Percentiles rank a stretch among this genome's conserved stretches.
Evolutionary conservation across 64 coral and sea anemone genomes (phyloP).

Genomic region (Pachyseris speciosa): DNA sequence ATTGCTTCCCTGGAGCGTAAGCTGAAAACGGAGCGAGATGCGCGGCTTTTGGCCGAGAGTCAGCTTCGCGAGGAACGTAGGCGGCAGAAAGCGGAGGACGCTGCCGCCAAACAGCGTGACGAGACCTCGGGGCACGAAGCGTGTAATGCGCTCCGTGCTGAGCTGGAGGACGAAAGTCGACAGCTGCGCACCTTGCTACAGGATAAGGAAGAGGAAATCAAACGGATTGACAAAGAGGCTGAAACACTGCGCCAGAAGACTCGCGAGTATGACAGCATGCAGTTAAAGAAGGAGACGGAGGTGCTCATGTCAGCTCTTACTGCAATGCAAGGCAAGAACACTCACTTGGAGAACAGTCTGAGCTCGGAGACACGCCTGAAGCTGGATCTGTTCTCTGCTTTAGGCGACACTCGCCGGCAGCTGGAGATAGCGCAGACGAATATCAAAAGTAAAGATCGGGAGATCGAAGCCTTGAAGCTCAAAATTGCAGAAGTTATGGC

Average conservation of each 20-base stretch:
- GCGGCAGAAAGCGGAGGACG: slow-evolving; percentile 86
- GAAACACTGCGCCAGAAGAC: slow-evolving; percentile 87
- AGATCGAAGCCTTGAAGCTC: slow-evolving; percentile 80
- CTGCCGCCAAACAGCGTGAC: slow-evolving; percentile 74
- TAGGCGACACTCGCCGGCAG: slow-evolving; percentile 92
- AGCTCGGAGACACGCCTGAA: slow-evolving; percentile 95
- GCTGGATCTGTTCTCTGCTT: slow-evolving; percentile 93
- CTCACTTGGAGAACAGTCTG: slow-evolving; percentile 91
- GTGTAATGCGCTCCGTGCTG: slow-evolving; percentile 78
- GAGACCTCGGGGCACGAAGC: slow-evolving; percentile 85
- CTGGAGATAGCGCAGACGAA: slow-evolving; percentile 90
- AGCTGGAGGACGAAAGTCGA: slow-evolving; percentile 91
- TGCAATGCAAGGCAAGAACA: slow-evolving; percentile 98
- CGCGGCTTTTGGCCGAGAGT: slow-evolving; percentile 89
- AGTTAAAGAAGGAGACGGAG: slow-evolving; percentile 98
- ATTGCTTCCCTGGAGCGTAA: slow-evolving; percentile 92
- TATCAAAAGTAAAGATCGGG: slow-evolving; percentile 88
- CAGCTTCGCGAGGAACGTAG: slow-evolving; percentile 95
- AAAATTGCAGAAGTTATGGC: slow-evolving; percentile 99
- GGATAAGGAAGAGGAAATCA: slow-evolving; percentile 93
- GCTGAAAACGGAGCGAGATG: slow-evolving; percentile 95
- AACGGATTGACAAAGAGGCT: slow-evolving; percentile 74
- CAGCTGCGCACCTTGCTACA: slow-evolving; percentile 76
- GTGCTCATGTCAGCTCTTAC: slow-evolving; percentile 90
- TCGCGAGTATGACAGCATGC: slow-evolving; percentile 88